These are phyloP conservation scores for Dipodomys ordii DNA, from an alignment of 2,113 vertebrate species.

Conservation along the genomic window DNA sequence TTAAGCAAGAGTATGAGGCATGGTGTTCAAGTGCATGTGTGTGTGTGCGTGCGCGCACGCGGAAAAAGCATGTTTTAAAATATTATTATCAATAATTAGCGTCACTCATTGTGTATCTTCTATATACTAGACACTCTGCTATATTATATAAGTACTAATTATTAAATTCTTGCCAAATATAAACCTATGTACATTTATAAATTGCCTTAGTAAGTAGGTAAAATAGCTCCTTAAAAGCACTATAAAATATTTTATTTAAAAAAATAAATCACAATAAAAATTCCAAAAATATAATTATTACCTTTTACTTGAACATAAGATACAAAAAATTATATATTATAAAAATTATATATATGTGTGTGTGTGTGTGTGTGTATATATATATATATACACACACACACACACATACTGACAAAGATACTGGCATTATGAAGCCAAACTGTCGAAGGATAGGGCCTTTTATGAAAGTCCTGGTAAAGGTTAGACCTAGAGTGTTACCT, in stretches of 20 bases:
- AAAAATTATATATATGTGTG: too few relatives aligned
- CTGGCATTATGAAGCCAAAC: not conserved
- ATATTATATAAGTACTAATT: not conserved
- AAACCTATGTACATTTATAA: not conserved
- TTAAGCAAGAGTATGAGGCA: too few relatives aligned
- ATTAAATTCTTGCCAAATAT: constrained; percentile 1
- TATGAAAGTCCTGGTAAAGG: not conserved
- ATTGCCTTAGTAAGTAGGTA: not conserved
- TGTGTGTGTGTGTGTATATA: too few relatives aligned
- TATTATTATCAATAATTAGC: constrained; percentile 40
- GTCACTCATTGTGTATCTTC: not conserved
- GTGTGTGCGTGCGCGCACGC: too few relatives aligned
- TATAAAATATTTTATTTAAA: constrained; percentile 16
- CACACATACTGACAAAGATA: constrained; percentile 38
- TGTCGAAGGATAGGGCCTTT: constrained; percentile 38
- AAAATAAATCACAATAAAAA: too few relatives aligned
- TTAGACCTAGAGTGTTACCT: not conserved
- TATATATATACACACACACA: too few relatives aligned
- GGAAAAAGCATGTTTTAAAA: constrained; percentile 28
- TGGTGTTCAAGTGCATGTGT: too few relatives aligned
- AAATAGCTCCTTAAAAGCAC: not conserved
- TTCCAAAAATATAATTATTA: constrained; percentile 22
- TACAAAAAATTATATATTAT: not conserved
- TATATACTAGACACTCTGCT: not conserved
- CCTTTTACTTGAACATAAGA: not conserved